Base-by-base conservation (phyloP, 1,140 invertebrate genomes). In the Contarinia nasturtii region DNA sequence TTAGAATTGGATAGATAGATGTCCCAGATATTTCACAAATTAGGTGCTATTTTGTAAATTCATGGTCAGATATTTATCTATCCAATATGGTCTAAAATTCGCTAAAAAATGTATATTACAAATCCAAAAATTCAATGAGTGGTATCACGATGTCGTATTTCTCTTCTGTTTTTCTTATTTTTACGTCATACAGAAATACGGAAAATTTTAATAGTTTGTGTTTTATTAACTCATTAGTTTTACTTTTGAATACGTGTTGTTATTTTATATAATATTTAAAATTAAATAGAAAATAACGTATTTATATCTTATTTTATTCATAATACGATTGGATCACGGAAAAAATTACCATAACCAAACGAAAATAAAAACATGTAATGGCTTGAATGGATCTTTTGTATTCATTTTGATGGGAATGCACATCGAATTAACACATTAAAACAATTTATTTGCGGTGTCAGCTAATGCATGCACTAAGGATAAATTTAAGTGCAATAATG, bases 401-500 rank as follows among this genome's bases (percentile, higher is more conserved):
- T n/a, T n/a, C n/a, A n/a, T n/a, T n/a, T n/a, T n/a, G n/a, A 27
- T 27, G 27, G 3, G 27, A 27, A 5, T 27, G 27, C 10, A 5
- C 27, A 3, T 27, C 27, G 27, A 27, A 27, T 10, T 10, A 27
- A 27, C 27, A 27, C n/a, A 19, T 33, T 14, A 10, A 5, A 27
- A 5, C 27, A 27, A 27, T 27, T 27, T 27, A 10, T 27, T 5
- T 27, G 27, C 27, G 27, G 10, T 27, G 27, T 27, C 27, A 27
- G 27, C 27, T 27, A 38, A 38, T n/a, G 36, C 36, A n/a, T 38
- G 36, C 36, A 3, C n/a, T 21, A 21, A 43, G 18, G 41, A 18
- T 18, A 17, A 80, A 65, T 86, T 81, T 68, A 73, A 61, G 58
- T 86, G 83, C 65, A 63, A 65, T 55, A 74, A 73, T 57, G 79